A percentile compares a stretch with the other conserved stretches of the same genome.
phyloP scores from a whole-genome alignment of 2,797 vertebrate species.

The Hypotaenidia philippensis region DNA sequence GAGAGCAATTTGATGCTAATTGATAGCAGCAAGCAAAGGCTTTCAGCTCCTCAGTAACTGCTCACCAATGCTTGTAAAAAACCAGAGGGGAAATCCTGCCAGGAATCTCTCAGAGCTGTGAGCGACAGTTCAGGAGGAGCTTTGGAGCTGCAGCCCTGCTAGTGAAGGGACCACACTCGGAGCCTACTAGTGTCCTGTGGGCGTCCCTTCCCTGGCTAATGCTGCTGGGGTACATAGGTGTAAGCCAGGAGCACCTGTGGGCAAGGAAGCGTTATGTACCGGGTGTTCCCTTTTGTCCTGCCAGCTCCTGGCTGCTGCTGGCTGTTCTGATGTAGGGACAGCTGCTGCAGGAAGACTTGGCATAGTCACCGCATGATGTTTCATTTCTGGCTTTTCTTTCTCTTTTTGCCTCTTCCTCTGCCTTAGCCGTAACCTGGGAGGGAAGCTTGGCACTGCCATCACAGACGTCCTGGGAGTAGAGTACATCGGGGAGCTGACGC shows the following conservation, averaged over 20 bases:
- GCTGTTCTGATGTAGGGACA: neutral
- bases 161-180: neutral
- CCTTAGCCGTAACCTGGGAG: constrained; percentile 90
- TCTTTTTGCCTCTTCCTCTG: neutral
- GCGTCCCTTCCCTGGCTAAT: neutral
- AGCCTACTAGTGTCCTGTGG: neutral
- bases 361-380: neutral
- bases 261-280: neutral
- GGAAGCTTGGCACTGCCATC: constrained; percentile 92
- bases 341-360: neutral
- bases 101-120: neutral
- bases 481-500: constrained; percentile 90
- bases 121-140: rapidly evolving
- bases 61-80: neutral
- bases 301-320: neutral
- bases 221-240: neutral
- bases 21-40: neutral
- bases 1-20: neutral
- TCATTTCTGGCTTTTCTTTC: neutral
- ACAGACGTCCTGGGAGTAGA: constrained; percentile 86
- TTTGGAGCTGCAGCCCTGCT: neutral
- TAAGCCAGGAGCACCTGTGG: neutral
- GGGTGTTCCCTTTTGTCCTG: neutral
- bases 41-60: neutral
- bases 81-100: neutral